Base-by-base conservation (phyloP, 2,888 invertebrate genomes). In the Lochmaea crataegi region DNA sequence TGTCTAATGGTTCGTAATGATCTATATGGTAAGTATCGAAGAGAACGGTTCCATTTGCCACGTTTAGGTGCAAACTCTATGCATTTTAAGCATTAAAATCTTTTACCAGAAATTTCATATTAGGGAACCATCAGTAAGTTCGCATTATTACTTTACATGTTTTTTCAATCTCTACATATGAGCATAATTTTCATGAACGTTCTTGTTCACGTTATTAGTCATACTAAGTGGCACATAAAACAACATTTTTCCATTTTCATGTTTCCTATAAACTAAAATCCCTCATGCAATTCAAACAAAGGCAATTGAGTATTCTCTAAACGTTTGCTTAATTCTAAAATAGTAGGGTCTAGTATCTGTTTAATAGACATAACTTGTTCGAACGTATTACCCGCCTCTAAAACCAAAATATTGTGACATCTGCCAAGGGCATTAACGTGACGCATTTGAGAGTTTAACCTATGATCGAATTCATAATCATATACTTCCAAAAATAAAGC, bases 101-200 rank as follows among this genome's bases (percentile, higher is more conserved):
- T 72, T 77, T 80, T 10, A 78, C 74, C 65, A 81, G 78, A 26
- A 78, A 70, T 26, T 72, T 78, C 73, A 83, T 78, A 41, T 80
- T 78, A 7, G 83, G 80, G 76, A 85, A 84, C 82, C 83, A n/a
- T n/a, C n/a, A 85, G 77, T 83, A 85, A n/a, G 71, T 72, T 71
- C 71, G 65, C 42, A 22, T 75, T 60, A 85, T 68, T 18, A 76
- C 65, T 22, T 82, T 76, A 32, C 78, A 68, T 42, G 77, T 78
- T 77, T 84, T 84, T 2, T 83, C 82, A 12, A 80, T 65, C 2
- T 83, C 83, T 63, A 82, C 63, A 74, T n/a, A n/a, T 85, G 85
- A 68, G 82, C 81, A 38, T 80, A 72, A 45, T 78, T 65, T 61
- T 84, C 82, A 75, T 83, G 83, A 32, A 72, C 72, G 12, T 12